A percentile compares a stretch with the other conserved stretches of the same genome.
These are phyloP conservation scores for Proisotoma minuta DNA, from an alignment of 2,888 invertebrate genomes.

Conservation along the genomic window DNA sequence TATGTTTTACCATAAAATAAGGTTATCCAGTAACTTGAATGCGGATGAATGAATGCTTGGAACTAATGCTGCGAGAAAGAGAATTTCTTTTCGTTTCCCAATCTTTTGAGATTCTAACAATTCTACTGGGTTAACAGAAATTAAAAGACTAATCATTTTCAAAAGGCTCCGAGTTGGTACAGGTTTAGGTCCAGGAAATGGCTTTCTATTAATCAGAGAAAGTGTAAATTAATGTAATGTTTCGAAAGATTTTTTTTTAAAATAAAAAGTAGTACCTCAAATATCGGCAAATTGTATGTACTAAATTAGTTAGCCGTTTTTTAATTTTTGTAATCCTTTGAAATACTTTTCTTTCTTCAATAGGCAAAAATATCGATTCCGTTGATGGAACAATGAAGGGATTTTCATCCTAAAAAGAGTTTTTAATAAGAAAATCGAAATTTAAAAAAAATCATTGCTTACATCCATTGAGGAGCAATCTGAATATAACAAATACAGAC, in stretches of 20 bases:
- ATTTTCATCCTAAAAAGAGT: slow-evolving; percentile 21
- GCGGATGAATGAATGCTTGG: slow-evolving; percentile 30
- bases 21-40: slow-evolving; percentile 19
- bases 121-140: slow-evolving; percentile 29
- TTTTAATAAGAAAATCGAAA: not conserved
- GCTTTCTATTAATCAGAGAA: too few species aligned
- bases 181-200: slow-evolving; percentile 39
- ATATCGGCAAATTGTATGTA: slow-evolving; percentile 21
- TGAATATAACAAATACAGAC: slow-evolving; percentile 24
- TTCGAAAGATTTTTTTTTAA: too few species aligned
- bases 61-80: slow-evolving; percentile 28
- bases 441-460: slow-evolving; percentile 7
- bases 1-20: slow-evolving; percentile 29
- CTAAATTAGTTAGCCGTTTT: slow-evolving; percentile 26
- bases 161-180: slow-evolving; percentile 35
- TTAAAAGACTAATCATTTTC: slow-evolving; percentile 23
- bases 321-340: slow-evolving; percentile 27
- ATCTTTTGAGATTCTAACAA: slow-evolving; percentile 4
- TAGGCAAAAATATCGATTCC: not conserved
- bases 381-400: too few species aligned
- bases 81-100: slow-evolving; percentile 22
- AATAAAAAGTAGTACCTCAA: too few species aligned
- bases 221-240: slow-evolving; percentile 1
- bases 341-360: slow-evolving; percentile 24
- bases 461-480: slow-evolving; percentile 39